Evolutionary conservation across 2,113 vertebrate species (phyloP), one percentile per base, ranked within the genome.

Genomic region (Theristicus caerulescens): DNA sequence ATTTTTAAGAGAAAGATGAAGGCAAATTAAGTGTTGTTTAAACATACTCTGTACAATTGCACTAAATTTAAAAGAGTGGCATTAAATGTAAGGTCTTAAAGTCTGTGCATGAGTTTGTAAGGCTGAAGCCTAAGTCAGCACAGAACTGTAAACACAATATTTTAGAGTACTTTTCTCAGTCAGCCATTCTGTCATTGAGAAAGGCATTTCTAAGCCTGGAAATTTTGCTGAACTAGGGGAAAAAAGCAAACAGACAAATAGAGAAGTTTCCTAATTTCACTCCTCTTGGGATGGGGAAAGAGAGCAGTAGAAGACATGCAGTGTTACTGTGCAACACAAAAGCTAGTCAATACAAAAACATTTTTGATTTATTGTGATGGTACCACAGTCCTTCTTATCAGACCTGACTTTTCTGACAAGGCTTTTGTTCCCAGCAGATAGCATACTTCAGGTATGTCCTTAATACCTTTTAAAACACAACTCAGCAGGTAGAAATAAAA

Each of bases 141-240:
- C 93, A 97, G 93, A 95, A 71, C 80, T 94, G 95, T 94, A 96
- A 96, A 96, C 94, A 96, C 84, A 87, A 13, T 38, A 79, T 89
- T 92, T 87, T 72, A 92, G 73, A 74, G 57, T 91, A 86, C 65
- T 92, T 82, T 64, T 81, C 94, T 95, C 61, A 90, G 69, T 74
- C 64, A 91, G 86, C 64, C 94, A 51, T 80, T 88, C 46, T 70
- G 90, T 86, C 77, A 82, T 52, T 95, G 65, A 86, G 70, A 84
- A 87, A 93, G 47, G 76, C 52, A 93, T 81, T 87, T 80, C 80
- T 93, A 94, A 92, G 57, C 38, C 42, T 89, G 42, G 38, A 90
- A 84, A 88, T 85, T 82, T 76, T 26, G 7, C 82, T 94, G n/a
- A 91, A 87, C 73, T 85, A 91, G 59, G 55, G 70, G 11, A 1